Evolutionary conservation across 2,113 vertebrate species (phyloP).

Genomic region (Megaleporinus macrocephalus): DNA sequence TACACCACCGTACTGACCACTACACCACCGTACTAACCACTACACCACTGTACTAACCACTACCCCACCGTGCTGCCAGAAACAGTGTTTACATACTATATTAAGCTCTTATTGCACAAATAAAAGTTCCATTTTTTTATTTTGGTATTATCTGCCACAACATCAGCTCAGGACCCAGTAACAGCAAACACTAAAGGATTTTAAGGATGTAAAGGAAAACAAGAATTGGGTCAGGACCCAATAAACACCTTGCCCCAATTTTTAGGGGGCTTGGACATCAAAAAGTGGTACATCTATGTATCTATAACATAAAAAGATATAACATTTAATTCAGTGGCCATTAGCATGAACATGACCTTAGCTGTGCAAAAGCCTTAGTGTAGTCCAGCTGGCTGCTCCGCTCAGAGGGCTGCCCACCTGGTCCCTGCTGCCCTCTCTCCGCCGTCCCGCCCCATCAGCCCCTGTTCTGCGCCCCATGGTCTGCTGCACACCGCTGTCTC

Average conservation of each 20-base stretch:
- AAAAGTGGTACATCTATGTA: not conserved
- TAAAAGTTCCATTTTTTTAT: too few relatives aligned
- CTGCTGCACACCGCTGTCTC: not conserved
- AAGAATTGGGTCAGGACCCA: too few relatives aligned
- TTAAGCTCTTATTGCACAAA: too few relatives aligned
- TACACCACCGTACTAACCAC: too few relatives aligned
- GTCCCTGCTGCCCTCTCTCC: not conserved
- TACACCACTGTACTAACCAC: too few relatives aligned
- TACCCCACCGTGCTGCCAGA: too few relatives aligned
- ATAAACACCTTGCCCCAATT: not conserved
- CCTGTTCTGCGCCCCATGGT: not conserved
- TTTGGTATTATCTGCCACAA: too few relatives aligned
- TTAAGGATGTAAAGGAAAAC: too few relatives aligned
- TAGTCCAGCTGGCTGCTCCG: conserved; percentile 26
- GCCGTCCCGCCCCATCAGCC: conserved; percentile 1
- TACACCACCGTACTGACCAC: too few relatives aligned
- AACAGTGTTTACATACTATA: too few relatives aligned
- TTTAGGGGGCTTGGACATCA: not conserved
- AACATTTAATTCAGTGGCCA: not conserved
- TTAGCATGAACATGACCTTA: conserved; percentile 6
- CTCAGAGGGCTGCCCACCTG: conserved; percentile 18
- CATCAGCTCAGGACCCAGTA: too few relatives aligned
- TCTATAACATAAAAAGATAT: not conserved
- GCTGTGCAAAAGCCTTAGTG: not conserved
- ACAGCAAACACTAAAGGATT: too few relatives aligned